A percentile compares a stretch with the other conserved stretches of the same genome.
Evolutionary conservation across 2,797 vertebrate species (phyloP).

Genomic region (Perdix hodgsoniae): DNA sequence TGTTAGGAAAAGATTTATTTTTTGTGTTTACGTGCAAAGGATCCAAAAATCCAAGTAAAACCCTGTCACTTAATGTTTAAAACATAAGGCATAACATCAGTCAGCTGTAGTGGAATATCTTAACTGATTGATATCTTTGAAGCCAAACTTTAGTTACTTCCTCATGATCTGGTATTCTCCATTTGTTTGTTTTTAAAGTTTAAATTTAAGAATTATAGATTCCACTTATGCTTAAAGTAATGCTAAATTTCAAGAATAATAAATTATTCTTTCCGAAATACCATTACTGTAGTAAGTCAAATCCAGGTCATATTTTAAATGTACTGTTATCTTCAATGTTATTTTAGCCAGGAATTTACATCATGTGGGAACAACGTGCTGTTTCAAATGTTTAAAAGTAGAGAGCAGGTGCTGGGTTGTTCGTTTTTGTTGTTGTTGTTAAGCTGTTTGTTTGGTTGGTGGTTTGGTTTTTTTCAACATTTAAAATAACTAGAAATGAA

Average conservation of each 20-base stretch:
- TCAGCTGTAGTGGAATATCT: neutral
- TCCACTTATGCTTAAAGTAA: neutral
- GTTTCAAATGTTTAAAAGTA: neutral
- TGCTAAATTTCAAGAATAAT: neutral
- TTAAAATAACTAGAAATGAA: neutral
- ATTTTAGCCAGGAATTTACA: neutral
- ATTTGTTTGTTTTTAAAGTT: neutral
- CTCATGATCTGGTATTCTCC: neutral
- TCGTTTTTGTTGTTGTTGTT: neutral
- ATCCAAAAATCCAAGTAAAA: neutral
- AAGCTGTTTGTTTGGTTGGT: neutral
- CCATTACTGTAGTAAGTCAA: neutral
- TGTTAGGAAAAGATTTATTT: neutral
- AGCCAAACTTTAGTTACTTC: neutral
- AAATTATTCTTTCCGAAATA: neutral
- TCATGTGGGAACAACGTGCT: neutral
- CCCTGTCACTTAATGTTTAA: neutral
- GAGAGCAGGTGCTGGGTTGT: neutral
- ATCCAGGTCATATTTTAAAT: neutral
- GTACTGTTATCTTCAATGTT: neutral
- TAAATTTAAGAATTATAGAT: neutral
- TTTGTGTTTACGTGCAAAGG: neutral
- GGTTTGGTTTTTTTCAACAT: neutral
- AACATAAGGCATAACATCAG: neutral
- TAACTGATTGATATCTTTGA: constrained; percentile 24